phyloP scores from a whole-genome alignment of 2,113 vertebrate genomes.

The Planiliza haematocheilus region DNA sequence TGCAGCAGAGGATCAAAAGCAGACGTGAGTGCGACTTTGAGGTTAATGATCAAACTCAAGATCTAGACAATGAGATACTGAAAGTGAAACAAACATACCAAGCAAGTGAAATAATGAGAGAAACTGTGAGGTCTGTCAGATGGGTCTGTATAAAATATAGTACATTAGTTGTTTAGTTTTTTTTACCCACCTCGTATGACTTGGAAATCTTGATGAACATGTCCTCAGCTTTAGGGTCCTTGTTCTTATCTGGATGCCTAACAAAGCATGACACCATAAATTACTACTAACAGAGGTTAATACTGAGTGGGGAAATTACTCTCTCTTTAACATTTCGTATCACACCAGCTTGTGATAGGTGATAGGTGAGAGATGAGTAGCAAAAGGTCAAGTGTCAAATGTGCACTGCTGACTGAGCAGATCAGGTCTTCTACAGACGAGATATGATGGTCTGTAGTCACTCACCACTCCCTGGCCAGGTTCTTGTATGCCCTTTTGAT shows the following conservation, averaged over 20 bases:
- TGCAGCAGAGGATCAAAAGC: slow-evolving; percentile 24
- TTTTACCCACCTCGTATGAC: slow-evolving; percentile 91
- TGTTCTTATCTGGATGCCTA: slow-evolving; percentile 99
- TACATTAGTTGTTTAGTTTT: not conserved
- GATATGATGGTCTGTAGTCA: slow-evolving; percentile 4
- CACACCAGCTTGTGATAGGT: not conserved
- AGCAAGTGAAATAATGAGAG: not conserved
- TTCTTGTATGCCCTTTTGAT: slow-evolving; percentile 96
- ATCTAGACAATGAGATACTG: not conserved
- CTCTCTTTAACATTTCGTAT: not conserved
- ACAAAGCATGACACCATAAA: slow-evolving; percentile 4
- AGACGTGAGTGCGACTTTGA: not conserved
- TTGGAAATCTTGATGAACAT: slow-evolving; percentile 97
- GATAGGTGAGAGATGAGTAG: not conserved
- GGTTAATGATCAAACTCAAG: not conserved
- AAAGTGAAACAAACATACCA: slow-evolving; percentile 10
- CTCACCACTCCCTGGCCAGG: slow-evolving; percentile 94
- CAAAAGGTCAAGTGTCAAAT: not conserved
- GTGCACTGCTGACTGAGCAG: not conserved
- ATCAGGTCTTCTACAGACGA: not conserved
- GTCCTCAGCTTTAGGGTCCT: slow-evolving; percentile 92
- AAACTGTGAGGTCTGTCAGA: not conserved
- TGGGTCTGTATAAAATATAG: not conserved
- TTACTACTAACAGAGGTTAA: not conserved
- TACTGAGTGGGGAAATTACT: not conserved